Evolutionary conservation across 2,797 vertebrate species (phyloP).

Genomic region (Melanotaenia pygmaea): DNA sequence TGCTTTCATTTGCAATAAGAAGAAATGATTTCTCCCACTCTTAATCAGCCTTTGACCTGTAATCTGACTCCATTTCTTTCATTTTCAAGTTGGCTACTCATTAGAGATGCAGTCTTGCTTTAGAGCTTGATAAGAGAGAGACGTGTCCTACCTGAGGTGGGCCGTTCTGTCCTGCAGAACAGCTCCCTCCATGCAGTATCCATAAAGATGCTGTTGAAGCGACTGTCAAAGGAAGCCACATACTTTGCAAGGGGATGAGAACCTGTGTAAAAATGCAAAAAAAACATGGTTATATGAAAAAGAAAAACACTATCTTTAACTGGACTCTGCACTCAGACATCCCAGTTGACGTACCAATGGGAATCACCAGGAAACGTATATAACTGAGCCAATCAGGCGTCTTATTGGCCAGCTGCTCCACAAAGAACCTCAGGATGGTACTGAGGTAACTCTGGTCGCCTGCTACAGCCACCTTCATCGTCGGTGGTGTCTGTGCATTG

Average conservation of each 20-base stretch:
- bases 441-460: constrained; percentile 89
- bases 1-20: constrained; percentile 32
- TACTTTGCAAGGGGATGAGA: constrained; percentile 87
- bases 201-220: constrained; percentile 87
- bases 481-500: constrained; percentile 86
- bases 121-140: constrained; percentile 28
- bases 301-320: background rate
- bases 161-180: constrained; percentile 85
- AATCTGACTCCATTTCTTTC: constrained; percentile 53
- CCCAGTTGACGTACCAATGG: constrained; percentile 77
- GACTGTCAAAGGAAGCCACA: constrained; percentile 85
- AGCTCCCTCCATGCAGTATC: constrained; percentile 86
- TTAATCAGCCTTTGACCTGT: constrained; percentile 56
- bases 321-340: background rate
- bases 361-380: constrained; percentile 87
- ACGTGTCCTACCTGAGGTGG: constrained; percentile 77
- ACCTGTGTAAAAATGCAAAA: constrained; percentile 60
- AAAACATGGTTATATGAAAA: background rate
- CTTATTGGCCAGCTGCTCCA: constrained; percentile 89
- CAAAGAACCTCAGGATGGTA: constrained; percentile 86
- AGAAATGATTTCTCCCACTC: constrained; percentile 27
- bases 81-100: constrained; percentile 61
- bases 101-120: constrained; percentile 38
- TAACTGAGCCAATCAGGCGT: constrained; percentile 88
- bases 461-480: constrained; percentile 86